Conservation (phyloP, 2,113 vertebrate species). For the Pedionomus torquatus region DNA sequence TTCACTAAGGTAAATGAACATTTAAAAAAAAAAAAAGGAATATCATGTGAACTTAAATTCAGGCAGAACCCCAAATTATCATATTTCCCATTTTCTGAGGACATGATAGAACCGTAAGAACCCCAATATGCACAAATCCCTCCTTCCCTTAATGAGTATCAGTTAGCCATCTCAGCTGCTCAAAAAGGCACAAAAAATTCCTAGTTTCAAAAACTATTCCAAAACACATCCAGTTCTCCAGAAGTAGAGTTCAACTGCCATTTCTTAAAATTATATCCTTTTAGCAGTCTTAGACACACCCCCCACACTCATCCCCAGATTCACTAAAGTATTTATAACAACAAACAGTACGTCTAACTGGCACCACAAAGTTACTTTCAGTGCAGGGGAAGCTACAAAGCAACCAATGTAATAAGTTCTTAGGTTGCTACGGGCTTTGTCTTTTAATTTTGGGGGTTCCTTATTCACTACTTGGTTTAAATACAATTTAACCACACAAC, state of each 20-base stretch:
- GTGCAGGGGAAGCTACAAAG: not conserved
- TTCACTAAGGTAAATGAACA: not conserved
- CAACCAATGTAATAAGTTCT: not conserved
- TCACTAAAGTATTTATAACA: not conserved
- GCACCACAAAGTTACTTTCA: no score
- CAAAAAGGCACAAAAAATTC: not conserved
- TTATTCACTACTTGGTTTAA: not conserved
- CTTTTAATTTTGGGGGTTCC: not conserved
- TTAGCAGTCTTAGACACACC: not conserved
- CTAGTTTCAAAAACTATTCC: not conserved
- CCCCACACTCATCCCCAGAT: no score
- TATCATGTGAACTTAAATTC: not conserved
- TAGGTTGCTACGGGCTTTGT: not conserved
- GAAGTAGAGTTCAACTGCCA: not conserved
- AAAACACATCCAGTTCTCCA: not conserved
- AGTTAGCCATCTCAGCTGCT: not conserved
- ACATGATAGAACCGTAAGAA: not conserved
- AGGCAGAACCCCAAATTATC: not conserved
- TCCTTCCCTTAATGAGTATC: fast-evolving
- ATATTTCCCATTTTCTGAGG: not conserved
- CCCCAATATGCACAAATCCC: not conserved
- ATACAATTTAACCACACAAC: not conserved
- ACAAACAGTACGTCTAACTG: no score
- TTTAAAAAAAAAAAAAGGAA: not conserved
- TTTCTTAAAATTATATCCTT: not conserved